Base-by-base conservation (phyloP, 2,888 invertebrate species). In the Thecocarcelia acutangulata region DNA sequence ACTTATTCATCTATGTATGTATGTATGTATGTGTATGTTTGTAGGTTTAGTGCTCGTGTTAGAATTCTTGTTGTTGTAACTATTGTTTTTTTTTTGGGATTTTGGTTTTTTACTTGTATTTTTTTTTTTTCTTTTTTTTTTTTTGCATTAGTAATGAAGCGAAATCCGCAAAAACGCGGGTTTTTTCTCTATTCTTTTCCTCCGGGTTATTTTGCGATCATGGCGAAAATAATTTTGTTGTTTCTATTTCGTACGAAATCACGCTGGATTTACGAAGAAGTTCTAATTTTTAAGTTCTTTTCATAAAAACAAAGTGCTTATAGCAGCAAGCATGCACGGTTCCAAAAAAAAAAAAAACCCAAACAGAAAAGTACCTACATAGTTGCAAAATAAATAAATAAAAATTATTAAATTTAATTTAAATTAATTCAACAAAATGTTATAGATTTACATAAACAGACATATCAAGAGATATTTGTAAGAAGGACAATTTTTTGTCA, bases 81-180 rank as follows among this genome's bases (percentile, higher is more conserved):
- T 78, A 37, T 8, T 33, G 50, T 61, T 75, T 21, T 58, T 46
- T 48, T 44, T 52, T 11, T 13, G 33, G 9, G 9, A 33, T 33
- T 33, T 28, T 28, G 3, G 28, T 28, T 28, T 28, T 28, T 28
- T 28, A 15, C 9, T 58, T 66, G 33, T 37, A 21, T 13, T 44
- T n/a, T 24, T 19, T 75, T 56, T 33, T 50, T 59, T 50, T 24
- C 15, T 52, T 52, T 76, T 70, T 63, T 24, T 54, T 59, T 59
- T 82, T 78, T 78, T 68, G 82, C 78, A 82, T 78, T 75, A 66
- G 73, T 77, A 81, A 77, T 73, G 73, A 81, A 78, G 64, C 59
- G 61, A 78, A 82, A 78, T 78, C 70, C 46, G 74, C 70, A 61
- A 59, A 72, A 79, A 52, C 59, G 56, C 54, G 59, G 59, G 42